Conservation (phyloP, 2,888 invertebrate genomes). For the Nomada hirtipes region DNA sequence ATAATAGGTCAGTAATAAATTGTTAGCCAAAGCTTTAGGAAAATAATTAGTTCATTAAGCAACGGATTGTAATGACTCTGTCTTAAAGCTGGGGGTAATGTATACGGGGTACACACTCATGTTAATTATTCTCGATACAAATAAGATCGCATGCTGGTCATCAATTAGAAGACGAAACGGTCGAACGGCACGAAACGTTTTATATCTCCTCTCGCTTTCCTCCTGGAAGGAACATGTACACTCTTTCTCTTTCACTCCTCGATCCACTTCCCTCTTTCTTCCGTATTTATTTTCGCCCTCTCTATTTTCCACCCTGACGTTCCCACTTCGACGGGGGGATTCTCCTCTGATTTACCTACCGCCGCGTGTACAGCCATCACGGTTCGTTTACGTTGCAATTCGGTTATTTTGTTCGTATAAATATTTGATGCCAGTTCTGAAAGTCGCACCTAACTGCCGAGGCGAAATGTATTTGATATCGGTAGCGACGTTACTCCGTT, state of each 20-base stretch:
- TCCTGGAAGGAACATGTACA: constrained; percentile 50
- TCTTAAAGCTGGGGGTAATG: constrained; percentile 57
- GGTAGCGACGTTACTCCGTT: constrained; percentile 55
- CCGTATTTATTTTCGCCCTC: constrained; percentile 57
- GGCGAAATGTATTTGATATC: constrained; percentile 69
- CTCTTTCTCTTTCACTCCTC: constrained; percentile 52
- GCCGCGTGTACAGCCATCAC: constrained; percentile 44
- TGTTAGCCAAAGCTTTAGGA: background rate
- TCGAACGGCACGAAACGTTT: constrained; percentile 66
- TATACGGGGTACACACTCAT: constrained; percentile 71
- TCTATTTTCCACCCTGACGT: constrained; percentile 45
- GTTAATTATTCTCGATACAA: constrained; percentile 78
- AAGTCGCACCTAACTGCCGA: constrained; percentile 68
- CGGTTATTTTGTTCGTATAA: constrained; percentile 77
- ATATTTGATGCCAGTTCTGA: constrained; percentile 75
- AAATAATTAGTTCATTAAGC: constrained; percentile 4
- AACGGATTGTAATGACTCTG: constrained; percentile 43
- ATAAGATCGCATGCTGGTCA: constrained; percentile 77
- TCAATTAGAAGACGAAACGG: constrained; percentile 71
- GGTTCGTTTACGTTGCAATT: constrained; percentile 77
- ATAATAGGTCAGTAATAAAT: background rate
- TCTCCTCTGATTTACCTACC: constrained; percentile 70
- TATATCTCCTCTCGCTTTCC: constrained; percentile 58
- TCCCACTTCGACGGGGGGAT: constrained; percentile 50
- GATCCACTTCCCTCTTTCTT: constrained; percentile 36